A percentile compares a stretch with the other conserved stretches of the same genome.
Evolutionary conservation across 2,888 invertebrate genomes (phyloP).

Genomic region (Plebejus anna): DNA sequence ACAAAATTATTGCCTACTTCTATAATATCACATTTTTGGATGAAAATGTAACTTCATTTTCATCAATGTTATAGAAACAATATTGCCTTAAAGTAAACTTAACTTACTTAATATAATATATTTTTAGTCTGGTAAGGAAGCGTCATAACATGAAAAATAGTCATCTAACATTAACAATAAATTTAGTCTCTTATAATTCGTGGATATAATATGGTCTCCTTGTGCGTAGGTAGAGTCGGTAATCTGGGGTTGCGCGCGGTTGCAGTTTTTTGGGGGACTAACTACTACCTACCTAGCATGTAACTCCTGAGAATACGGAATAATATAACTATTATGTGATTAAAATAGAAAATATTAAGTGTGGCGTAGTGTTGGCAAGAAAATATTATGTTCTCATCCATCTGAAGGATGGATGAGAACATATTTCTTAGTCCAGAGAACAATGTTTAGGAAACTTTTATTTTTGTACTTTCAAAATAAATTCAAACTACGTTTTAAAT

Average conservation of each 20-base stretch:
- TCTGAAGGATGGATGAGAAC: not conserved
- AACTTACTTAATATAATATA: not conserved
- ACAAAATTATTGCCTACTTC: constrained; percentile 18
- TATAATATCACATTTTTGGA: constrained; percentile 27
- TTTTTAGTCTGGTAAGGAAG: not conserved
- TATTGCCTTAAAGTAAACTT: constrained; percentile 7
- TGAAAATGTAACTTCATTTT: too few species aligned
- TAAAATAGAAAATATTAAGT: not conserved
- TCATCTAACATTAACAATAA: too few species aligned
- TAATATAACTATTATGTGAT: not conserved
- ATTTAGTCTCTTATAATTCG: too few species aligned
- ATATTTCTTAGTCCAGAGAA: not conserved
- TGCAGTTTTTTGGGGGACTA: not conserved
- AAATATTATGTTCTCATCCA: too few species aligned
- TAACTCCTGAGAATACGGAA: not conserved
- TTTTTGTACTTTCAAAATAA: not conserved
- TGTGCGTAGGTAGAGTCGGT: too few species aligned
- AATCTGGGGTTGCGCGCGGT: too few species aligned
- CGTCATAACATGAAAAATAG: not conserved
- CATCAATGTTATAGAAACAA: constrained; percentile 23
- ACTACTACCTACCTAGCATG: not conserved
- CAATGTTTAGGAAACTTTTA: not conserved
- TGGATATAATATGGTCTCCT: too few species aligned
- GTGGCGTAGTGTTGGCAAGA: not conserved
- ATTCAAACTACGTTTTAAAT: not conserved